These are phyloP conservation scores for Epicauta chinensis DNA, from an alignment of 1,140 invertebrate genomes.

Conservation along the genomic window DNA sequence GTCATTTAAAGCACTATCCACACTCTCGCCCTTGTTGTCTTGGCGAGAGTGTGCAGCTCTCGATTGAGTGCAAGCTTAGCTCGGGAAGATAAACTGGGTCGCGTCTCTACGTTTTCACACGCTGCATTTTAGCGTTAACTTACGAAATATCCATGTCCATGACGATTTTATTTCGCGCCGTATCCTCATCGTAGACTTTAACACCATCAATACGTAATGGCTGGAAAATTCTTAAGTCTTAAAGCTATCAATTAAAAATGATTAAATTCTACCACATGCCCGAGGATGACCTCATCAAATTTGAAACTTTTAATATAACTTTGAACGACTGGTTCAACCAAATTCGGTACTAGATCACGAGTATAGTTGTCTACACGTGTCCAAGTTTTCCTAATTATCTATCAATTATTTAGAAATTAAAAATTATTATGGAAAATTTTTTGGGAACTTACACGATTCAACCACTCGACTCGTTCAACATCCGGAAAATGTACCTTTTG, in stretches of 20 bases:
- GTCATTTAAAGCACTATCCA: no score
- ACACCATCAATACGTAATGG: slow-evolving; percentile 70
- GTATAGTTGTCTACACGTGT: slow-evolving; percentile 24
- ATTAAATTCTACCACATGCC: slow-evolving; percentile 19
- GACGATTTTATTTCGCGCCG: slow-evolving; percentile 86
- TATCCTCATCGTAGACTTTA: slow-evolving; percentile 83
- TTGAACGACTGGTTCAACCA: slow-evolving; percentile 14
- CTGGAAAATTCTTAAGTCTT: slow-evolving; percentile 7
- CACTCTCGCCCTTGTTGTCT: no score
- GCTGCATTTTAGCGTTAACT: slow-evolving; percentile 44
- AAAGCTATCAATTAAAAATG: not conserved
- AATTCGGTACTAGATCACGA: slow-evolving; percentile 16
- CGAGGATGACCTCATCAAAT: slow-evolving; percentile 24
- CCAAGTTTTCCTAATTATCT: slow-evolving; percentile 24
- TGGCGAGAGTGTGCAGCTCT: no score
- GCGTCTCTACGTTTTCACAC: no score
- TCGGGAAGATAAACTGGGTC: no score
- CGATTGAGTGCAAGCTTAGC: no score
- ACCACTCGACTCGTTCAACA: slow-evolving; percentile 28
- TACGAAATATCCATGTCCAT: slow-evolving; percentile 89
- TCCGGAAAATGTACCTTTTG: slow-evolving; percentile 25
- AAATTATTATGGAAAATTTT: not conserved
- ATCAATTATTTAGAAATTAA: not conserved
- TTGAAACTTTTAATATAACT: slow-evolving; percentile 23
- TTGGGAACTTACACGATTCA: slow-evolving; percentile 19